These are phyloP conservation scores for Mesoligia furuncula DNA, from an alignment of 2,888 invertebrate species.

Conservation along the genomic window DNA sequence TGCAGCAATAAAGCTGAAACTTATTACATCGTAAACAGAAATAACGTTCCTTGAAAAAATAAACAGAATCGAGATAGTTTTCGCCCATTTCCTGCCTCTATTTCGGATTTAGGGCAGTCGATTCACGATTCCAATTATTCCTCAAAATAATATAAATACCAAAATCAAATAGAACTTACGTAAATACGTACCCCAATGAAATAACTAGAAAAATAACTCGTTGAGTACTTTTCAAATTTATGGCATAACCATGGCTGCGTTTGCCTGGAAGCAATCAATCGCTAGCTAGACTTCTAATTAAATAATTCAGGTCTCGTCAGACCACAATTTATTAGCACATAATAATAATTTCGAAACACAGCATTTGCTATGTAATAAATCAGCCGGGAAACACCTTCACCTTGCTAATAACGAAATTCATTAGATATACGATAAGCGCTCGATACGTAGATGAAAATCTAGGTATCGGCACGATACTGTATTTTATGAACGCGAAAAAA, in stretches of 20 bases:
- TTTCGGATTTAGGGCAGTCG: constrained; percentile 26
- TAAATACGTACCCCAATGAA: constrained; percentile 3
- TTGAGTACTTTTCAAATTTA: constrained; percentile 29
- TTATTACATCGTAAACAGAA: constrained; percentile 38
- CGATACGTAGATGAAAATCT: constrained; percentile 55
- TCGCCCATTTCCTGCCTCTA: constrained; percentile 36
- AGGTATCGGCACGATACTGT: constrained; percentile 26
- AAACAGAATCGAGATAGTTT: constrained; percentile 36
- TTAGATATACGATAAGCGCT: constrained; percentile 53
- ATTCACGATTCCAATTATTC: constrained; percentile 4
- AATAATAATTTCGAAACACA: constrained; percentile 43
- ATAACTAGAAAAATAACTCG: constrained; percentile 26
- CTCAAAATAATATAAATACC: background rate
- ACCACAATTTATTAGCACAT: constrained; percentile 37
- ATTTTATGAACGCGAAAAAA: constrained; percentile 21
- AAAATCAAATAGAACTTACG: constrained; percentile 11
- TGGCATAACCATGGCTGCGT: constrained; percentile 1
- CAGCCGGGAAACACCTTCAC: constrained; percentile 33
- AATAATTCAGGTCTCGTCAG: constrained; percentile 41
- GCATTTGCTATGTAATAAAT: constrained; percentile 46
- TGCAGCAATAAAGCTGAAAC: constrained; percentile 40
- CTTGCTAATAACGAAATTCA: constrained; percentile 44
- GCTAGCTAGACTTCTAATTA: constrained; percentile 36
- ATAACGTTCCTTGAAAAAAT: constrained; percentile 39
- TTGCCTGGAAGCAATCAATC: constrained; percentile 37